Evolutionary conservation across 2,797 vertebrate species (phyloP), one percentile per base, ranked within the genome.

Genomic region (Steatocranus sp.): DNA sequence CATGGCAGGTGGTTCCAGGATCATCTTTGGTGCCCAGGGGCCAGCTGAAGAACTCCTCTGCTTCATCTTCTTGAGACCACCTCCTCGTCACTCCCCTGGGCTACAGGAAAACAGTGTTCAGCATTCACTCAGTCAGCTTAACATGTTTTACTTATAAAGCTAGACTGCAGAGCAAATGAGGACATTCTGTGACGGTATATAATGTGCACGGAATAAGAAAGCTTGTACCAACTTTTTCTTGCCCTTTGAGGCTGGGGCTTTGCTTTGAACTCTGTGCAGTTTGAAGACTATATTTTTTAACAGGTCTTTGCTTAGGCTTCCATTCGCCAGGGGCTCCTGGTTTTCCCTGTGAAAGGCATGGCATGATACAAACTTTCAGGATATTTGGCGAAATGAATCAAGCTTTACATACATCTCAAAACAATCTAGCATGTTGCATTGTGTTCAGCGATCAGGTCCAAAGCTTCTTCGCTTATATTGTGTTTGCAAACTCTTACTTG

Each of bases 1-100:
- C 96, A 20, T 93, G 83, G 86, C 96, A 97, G 78, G 93, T 95
- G 73, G 94, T 95, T 15, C 93, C 96, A 5, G 96, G 96, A 56
- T 91, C 91, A 3, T 95, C 90, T 91, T 92, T 90, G 46, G 94
- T 96, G 25, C 96, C 96, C 78, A 80, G 83, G 4, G 86, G 88
- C 92, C 83, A 90, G 43, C 75, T 89, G 51, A 86, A 87, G 12
- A 54, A 82, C 7, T 85, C 83, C 18, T 93, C 81, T 32, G 63
- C 49, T 36, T 94, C 86, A 15, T 92, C 89, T 61, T 15, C 30
- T 75, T 83, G 81, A 84, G 58, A 75, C 46, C 75, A 15, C 49
- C 87, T 94, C 36, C 54, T 82, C 8, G 84, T 58, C 75, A 83
- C 36, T 3, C 2, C 2, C 4, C 78, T 85, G 23, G 10, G 50